Conservation (phyloP, 1,140 invertebrate species). For the Aphidius gifuensis region DNA sequence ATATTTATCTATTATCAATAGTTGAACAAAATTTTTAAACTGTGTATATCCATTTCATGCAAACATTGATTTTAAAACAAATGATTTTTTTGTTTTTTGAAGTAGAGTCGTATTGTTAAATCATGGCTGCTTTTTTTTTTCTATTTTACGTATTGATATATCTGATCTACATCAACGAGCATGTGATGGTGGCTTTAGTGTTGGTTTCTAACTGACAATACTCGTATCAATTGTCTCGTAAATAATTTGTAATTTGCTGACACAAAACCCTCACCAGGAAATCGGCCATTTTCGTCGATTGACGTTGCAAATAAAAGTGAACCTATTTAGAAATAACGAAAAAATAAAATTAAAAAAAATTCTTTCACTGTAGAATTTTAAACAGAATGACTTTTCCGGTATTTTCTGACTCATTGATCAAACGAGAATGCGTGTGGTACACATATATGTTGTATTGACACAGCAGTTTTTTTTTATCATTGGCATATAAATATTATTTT, state of each 20-base stretch:
- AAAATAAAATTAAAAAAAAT: not conserved
- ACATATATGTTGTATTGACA: no score
- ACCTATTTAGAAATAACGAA: slow-evolving; percentile 31
- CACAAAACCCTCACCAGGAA: slow-evolving; percentile 24
- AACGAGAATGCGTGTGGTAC: not conserved
- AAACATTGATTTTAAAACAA: no score
- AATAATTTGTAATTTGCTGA: slow-evolving; percentile 13
- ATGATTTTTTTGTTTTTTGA: no score
- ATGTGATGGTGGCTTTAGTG: not conserved
- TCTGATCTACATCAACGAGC: slow-evolving; percentile 2
- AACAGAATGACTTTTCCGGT: slow-evolving; percentile 13
- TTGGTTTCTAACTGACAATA: not conserved
- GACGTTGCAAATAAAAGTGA: slow-evolving; percentile 22
- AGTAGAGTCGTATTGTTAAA: no score
- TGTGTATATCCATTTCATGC: no score
- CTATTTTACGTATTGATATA: not conserved
- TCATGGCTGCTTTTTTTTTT: no score
- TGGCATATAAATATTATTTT: no score
- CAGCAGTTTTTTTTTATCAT: not conserved
- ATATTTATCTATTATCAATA: no score
- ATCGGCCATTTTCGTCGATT: slow-evolving; percentile 35
- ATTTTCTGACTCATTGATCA: slow-evolving; percentile 3
- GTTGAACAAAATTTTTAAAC: no score
- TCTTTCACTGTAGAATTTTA: not conserved
- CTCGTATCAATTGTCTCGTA: slow-evolving; percentile 15